These are phyloP conservation scores for Drosophila prolongata DNA, from an alignment of 2,888 invertebrate genomes.

Conservation along the genomic window DNA sequence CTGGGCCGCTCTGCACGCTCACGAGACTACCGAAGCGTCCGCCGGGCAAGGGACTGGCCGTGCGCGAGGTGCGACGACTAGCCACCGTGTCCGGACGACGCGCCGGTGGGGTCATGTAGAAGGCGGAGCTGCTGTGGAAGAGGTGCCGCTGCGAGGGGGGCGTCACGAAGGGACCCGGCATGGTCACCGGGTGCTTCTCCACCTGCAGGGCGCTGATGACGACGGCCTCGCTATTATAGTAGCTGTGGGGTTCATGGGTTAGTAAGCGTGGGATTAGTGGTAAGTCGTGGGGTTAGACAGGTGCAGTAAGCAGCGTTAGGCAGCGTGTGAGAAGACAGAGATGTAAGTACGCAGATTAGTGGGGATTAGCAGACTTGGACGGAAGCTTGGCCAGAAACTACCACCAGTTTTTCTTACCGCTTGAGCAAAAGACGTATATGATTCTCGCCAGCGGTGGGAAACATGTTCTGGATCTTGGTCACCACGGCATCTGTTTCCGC, in stretches of 20 bases:
- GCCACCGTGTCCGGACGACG: slow-evolving; percentile 85
- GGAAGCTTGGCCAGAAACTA: neutral
- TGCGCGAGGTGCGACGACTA: slow-evolving; percentile 78
- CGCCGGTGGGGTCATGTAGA: slow-evolving; percentile 89
- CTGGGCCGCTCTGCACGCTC: slow-evolving; percentile 86
- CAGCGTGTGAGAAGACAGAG: slow-evolving; percentile 69
- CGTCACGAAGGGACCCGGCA: slow-evolving; percentile 92
- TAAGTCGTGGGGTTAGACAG: slow-evolving; percentile 43
- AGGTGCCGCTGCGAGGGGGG: slow-evolving; percentile 88
- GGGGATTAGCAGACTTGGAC: slow-evolving; percentile 15
- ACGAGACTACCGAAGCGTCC: slow-evolving; percentile 87
- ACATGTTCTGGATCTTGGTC: slow-evolving; percentile 93
- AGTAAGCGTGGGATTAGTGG: slow-evolving; percentile 45
- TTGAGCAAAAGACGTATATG: slow-evolving; percentile 94
- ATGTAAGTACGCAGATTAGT: slow-evolving; percentile 62
- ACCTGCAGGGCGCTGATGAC: slow-evolving; percentile 97
- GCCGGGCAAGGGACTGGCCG: slow-evolving; percentile 86
- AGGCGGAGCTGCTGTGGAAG: slow-evolving; percentile 86
- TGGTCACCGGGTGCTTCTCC: slow-evolving; percentile 95
- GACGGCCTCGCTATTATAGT: slow-evolving; percentile 96
- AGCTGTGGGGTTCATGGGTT: slow-evolving; percentile 86
- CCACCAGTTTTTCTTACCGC: slow-evolving; percentile 89
- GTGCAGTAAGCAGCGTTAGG: slow-evolving; percentile 60
- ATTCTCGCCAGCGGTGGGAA: slow-evolving; percentile 95
- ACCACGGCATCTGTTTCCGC: slow-evolving; percentile 90